Conservation (phyloP, 2,113 vertebrate species). For the Aegotheles bennettii region DNA sequence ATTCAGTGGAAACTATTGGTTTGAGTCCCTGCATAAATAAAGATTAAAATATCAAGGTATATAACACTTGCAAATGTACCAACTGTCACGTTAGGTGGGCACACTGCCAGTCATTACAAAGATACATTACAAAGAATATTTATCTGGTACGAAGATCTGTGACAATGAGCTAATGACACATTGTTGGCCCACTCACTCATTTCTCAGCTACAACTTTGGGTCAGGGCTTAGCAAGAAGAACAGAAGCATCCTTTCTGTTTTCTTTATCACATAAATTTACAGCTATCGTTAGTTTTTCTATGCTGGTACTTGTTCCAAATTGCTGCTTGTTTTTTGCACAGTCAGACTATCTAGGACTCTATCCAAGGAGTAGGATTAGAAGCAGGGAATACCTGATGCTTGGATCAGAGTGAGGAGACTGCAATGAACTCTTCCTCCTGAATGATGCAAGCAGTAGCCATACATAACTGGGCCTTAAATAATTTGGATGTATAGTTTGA, state of each 20-base stretch:
- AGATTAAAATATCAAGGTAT: conserved; percentile 43
- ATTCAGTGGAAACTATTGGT: conserved; percentile 73
- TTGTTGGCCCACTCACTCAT: not conserved
- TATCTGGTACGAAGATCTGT: not conserved
- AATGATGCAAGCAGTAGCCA: not conserved
- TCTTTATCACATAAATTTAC: not conserved
- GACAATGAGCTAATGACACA: not conserved
- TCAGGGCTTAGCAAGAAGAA: not conserved
- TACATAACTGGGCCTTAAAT: not conserved
- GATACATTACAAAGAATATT: not conserved
- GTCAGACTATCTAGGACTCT: not conserved
- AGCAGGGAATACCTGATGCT: not conserved
- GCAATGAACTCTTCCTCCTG: not conserved
- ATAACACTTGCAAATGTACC: not conserved
- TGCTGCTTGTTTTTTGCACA: not conserved
- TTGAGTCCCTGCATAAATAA: conserved; percentile 81
- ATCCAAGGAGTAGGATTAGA: not conserved
- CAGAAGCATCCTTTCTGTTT: not conserved
- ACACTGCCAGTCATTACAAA: not conserved
- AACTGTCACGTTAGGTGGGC: not conserved
- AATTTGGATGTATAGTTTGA: not conserved
- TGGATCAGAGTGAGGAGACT: not conserved
- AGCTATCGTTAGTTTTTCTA: not conserved
- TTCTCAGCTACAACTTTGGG: not conserved
- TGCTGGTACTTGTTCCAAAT: not conserved